phyloP scores from a whole-genome alignment of 2,888 invertebrate genomes.

The Caenorhabditis zanzibari region DNA sequence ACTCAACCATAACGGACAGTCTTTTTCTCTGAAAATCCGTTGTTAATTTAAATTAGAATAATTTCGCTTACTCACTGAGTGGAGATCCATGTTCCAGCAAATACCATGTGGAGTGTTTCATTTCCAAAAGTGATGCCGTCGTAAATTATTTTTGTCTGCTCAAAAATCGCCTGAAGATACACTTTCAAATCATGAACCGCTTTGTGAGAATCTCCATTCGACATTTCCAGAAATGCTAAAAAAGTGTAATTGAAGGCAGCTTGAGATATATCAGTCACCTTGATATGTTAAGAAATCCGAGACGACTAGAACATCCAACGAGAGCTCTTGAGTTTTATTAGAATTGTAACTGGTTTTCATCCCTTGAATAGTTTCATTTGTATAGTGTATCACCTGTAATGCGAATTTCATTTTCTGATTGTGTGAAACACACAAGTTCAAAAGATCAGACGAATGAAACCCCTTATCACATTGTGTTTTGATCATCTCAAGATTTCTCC shows the following conservation, averaged over 20 bases:
- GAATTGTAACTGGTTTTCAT: conserved; percentile 40
- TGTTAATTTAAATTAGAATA: background rate
- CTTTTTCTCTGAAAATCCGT: conserved; percentile 55
- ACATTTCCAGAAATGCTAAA: conserved; percentile 71
- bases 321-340: conserved; percentile 59
- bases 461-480: too few relatives aligned
- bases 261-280: conserved; percentile 19
- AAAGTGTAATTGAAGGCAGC: background rate
- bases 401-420: background rate
- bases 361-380: conserved; percentile 43
- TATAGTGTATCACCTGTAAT: conserved; percentile 59
- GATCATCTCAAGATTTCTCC: too few relatives aligned
- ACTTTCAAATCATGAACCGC: conserved; percentile 67
- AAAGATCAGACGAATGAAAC: background rate
- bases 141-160: conserved; percentile 70
- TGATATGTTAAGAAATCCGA: conserved; percentile 70
- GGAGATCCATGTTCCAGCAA: conserved; percentile 59
- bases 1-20: conserved; percentile 68
- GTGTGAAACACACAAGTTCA: background rate
- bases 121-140: conserved; percentile 56
- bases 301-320: conserved; percentile 68
- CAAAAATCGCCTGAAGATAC: conserved; percentile 75
- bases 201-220: conserved; percentile 63
- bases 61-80: conserved; percentile 38
- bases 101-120: conserved; percentile 56